These are phyloP conservation scores for Drosophila trichaetosa DNA, from an alignment of 2,888 invertebrate species.

Conservation along the genomic window DNA sequence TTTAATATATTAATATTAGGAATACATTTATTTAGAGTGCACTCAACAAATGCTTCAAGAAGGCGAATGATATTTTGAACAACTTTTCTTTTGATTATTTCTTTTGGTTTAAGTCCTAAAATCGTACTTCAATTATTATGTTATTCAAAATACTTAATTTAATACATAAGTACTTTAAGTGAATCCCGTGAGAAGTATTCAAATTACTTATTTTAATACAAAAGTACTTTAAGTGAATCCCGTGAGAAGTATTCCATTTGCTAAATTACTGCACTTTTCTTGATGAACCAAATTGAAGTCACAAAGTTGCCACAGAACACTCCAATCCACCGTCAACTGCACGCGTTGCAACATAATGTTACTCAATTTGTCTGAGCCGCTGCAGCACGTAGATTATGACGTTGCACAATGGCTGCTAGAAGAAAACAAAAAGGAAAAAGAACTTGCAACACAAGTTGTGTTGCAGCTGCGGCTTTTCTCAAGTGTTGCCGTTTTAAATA, in stretches of 20 bases:
- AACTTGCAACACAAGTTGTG: slow-evolving; percentile 48
- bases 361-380: slow-evolving; percentile 25
- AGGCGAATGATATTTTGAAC: neutral
- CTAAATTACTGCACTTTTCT: neutral
- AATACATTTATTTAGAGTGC: neutral
- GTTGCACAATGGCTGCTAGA: slow-evolving; percentile 34
- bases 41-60: neutral
- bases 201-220: neutral
- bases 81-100: neutral
- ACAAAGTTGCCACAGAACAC: slow-evolving; percentile 1
- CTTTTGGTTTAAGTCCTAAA: neutral
- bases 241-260: neutral
- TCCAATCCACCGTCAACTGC: slow-evolving; percentile 37
- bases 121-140: neutral
- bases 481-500: slow-evolving; percentile 37
- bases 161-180: neutral
- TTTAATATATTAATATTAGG: neutral
- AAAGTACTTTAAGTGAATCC: neutral
- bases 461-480: slow-evolving; percentile 53
- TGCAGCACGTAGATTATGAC: slow-evolving; percentile 53
- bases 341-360: slow-evolving; percentile 35
- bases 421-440: neutral
- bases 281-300: slow-evolving; percentile 3
- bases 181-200: neutral
- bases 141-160: neutral